Evolutionary conservation across 2,888 invertebrate species (phyloP).

Genomic region (Aethes cnicana): DNA sequence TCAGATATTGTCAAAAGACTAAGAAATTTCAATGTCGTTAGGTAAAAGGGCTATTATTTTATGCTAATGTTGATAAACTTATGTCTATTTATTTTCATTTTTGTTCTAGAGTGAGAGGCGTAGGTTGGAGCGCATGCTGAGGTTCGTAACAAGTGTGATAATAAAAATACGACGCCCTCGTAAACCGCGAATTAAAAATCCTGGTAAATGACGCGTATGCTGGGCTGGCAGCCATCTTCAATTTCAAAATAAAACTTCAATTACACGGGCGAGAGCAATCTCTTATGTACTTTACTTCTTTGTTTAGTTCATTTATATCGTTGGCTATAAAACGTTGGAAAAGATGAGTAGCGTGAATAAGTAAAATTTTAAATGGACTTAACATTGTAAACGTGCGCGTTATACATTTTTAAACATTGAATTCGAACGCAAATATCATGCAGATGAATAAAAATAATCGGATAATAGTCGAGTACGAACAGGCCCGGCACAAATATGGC

Average conservation of each 20-base stretch:
- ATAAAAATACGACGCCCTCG: conserved; percentile 37
- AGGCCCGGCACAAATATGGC: conserved; percentile 28
- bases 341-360: not conserved
- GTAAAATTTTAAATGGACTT: conserved; percentile 6
- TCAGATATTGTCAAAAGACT: too few relatives aligned
- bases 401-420: conserved; percentile 12
- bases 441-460: conserved; percentile 29
- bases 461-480: conserved; percentile 15
- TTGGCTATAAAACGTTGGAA: not conserved
- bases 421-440: conserved; percentile 25
- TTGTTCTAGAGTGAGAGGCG: not conserved
- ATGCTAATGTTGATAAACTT: too few relatives aligned
- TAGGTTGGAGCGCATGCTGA: not conserved
- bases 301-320: conserved; percentile 3
- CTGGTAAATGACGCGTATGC: conserved; percentile 53
- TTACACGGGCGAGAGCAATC: conserved; percentile 44
- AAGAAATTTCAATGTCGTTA: too few relatives aligned
- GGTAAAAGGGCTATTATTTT: too few relatives aligned
- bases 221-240: conserved; percentile 51
- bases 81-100: not conserved
- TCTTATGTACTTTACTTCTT: not conserved
- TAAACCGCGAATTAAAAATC: conserved; percentile 37
- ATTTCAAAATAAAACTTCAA: conserved; percentile 51
- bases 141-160: conserved; percentile 18
- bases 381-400: not conserved